phyloP scores from a whole-genome alignment of 2,113 vertebrate species.

The Meles meles region DNA sequence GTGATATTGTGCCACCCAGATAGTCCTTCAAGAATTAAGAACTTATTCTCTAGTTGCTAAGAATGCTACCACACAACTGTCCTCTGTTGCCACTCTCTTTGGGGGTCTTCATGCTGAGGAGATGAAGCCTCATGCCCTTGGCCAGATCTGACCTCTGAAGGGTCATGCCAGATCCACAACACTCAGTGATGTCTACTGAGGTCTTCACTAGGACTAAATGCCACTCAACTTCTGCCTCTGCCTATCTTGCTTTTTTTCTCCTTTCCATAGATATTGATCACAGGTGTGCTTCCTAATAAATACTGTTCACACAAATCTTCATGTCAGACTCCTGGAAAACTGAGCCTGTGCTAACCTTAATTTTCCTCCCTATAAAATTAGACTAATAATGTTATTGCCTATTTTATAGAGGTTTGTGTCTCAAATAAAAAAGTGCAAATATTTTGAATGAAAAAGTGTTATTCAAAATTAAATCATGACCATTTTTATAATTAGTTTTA shows the following conservation, averaged over 20 bases:
- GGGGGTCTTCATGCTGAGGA: not conserved
- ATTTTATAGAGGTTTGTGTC: not conserved
- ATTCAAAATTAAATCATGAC: not conserved
- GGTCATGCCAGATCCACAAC: not conserved
- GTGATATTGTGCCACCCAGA: not conserved
- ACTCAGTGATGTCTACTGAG: no score
- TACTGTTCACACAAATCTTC: not conserved
- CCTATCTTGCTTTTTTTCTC: not conserved
- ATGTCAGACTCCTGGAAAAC: not conserved
- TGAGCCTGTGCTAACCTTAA: not conserved
- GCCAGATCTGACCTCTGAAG: not conserved
- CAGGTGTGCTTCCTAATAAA: not conserved
- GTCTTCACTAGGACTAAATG: accelerated
- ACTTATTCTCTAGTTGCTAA: not conserved
- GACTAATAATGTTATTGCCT: not conserved
- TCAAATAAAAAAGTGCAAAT: slow-evolving; percentile 7
- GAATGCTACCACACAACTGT: not conserved
- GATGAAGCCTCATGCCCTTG: accelerated
- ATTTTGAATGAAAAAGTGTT: not conserved
- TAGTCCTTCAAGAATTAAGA: not conserved
- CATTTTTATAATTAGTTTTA: slow-evolving; percentile 14
- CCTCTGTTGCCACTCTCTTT: not conserved
- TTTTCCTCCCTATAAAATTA: not conserved
- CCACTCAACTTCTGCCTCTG: not conserved
- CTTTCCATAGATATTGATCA: not conserved